These are phyloP conservation scores for Caenorhabditis inopinata DNA, from an alignment of 1,140 invertebrate species.

Conservation along the genomic window DNA sequence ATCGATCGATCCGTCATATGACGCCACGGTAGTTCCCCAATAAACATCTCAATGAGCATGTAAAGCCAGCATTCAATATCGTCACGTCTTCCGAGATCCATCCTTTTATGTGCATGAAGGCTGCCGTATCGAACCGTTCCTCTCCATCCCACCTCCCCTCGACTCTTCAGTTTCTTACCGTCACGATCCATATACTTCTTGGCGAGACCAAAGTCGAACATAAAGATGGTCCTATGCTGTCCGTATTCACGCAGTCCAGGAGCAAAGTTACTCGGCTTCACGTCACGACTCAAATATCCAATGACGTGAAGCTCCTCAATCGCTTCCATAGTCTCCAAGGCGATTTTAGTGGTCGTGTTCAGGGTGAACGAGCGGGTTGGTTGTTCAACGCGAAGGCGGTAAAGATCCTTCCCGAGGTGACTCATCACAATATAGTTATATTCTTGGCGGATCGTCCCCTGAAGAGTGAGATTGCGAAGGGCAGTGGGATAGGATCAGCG, in stretches of 20 bases:
- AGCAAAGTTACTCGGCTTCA: conserved; percentile 55
- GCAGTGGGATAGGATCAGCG: too few relatives aligned
- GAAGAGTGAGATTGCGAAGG: background rate
- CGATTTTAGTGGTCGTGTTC: conserved; percentile 50
- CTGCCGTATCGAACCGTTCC: conserved; percentile 48
- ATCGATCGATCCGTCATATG: conserved; percentile 25
- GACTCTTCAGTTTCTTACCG: conserved; percentile 37
- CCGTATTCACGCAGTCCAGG: conserved; percentile 38
- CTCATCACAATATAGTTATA: conserved; percentile 54
- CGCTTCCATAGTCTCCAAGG: conserved; percentile 39
- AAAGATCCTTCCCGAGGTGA: conserved; percentile 54
- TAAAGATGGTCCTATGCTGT: conserved; percentile 35
- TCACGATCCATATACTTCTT: conserved; percentile 41
- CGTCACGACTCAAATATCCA: conserved; percentile 52
- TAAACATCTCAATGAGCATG: conserved; percentile 54
- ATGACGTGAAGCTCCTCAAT: conserved; percentile 53
- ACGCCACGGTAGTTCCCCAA: conserved; percentile 55
- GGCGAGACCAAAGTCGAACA: conserved; percentile 42
- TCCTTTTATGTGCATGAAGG: conserved; percentile 44
- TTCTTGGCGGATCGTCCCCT: conserved; percentile 30
- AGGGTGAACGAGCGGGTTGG: conserved; percentile 48
- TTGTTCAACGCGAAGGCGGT: conserved; percentile 52
- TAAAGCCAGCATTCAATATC: conserved; percentile 55
- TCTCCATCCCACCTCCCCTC: conserved; percentile 55
- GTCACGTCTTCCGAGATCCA: conserved; percentile 46